Percentiles rank a stretch among this genome's conserved stretches.
These are phyloP conservation scores for Amphiduros pacificus DNA, from an alignment of 2,888 invertebrate species.

Conservation along the genomic window DNA sequence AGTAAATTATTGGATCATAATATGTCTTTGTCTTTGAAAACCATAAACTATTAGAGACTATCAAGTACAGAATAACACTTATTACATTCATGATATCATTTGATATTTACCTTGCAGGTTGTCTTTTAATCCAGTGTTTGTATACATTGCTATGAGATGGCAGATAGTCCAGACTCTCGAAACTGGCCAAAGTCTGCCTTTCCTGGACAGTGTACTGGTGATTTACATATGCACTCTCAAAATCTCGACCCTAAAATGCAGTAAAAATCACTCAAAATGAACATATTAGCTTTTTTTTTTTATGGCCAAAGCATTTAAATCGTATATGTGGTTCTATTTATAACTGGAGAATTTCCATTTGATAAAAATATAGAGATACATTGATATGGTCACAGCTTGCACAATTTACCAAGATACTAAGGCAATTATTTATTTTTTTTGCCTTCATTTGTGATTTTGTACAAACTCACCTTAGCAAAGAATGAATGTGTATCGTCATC, in stretches of 20 bases:
- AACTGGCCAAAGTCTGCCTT: constrained; percentile 39
- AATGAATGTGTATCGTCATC: constrained; percentile 40
- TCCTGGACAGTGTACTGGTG: constrained; percentile 49
- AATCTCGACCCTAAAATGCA: constrained; percentile 42
- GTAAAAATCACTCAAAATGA: not conserved
- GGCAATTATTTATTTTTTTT: not conserved
- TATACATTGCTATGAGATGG: constrained; percentile 48
- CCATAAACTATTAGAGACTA: no score
- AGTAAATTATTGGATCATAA: no score
- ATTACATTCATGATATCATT: no score
- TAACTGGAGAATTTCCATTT: no score
- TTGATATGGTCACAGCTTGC: no score
- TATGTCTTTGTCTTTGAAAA: no score
- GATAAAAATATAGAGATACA: no score
- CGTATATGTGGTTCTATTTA: not conserved
- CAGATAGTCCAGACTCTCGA: constrained; percentile 48
- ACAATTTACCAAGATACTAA: not conserved
- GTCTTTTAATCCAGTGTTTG: constrained; percentile 40
- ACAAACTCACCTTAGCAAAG: constrained; percentile 34
- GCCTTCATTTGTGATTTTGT: not conserved
- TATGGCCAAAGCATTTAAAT: no score
- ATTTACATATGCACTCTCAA: constrained; percentile 44
- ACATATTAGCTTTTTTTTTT: not conserved
- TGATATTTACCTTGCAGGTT: constrained; percentile 33
- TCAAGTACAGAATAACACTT: no score